Percentiles rank a stretch among this genome's conserved stretches.
These are phyloP conservation scores for Vidua macroura DNA, from an alignment of 2,113 vertebrate species.

Conservation along the genomic window DNA sequence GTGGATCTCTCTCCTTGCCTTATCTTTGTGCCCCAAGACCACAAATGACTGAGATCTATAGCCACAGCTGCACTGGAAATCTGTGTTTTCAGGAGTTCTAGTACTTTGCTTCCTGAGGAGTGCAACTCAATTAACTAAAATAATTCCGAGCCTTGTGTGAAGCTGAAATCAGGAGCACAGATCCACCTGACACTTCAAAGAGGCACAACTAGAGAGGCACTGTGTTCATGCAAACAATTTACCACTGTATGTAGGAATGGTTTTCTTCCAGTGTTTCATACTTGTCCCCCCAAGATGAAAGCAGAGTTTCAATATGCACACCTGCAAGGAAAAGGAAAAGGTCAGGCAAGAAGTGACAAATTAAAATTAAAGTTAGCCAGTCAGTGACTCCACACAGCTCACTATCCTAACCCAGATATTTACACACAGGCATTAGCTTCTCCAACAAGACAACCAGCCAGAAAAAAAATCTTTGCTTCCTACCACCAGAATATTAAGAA, in stretches of 20 bases:
- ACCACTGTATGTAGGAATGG: constrained; percentile 98
- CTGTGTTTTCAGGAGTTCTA: not conserved
- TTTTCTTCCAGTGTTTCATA: constrained; percentile 88
- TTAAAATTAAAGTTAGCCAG: not conserved
- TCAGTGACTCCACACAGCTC: not conserved
- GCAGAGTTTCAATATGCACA: constrained; percentile 81
- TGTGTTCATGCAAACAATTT: not conserved
- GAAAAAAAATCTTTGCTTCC: fast-evolving
- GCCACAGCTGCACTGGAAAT: not conserved
- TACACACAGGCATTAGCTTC: not conserved
- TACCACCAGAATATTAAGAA: not conserved
- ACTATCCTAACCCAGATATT: not conserved
- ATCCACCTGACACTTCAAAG: not conserved
- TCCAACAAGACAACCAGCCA: not conserved
- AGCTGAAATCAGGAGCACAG: not conserved
- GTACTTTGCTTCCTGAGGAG: not conserved
- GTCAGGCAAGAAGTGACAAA: not conserved
- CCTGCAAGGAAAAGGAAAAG: constrained; percentile 66
- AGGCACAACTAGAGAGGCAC: not conserved
- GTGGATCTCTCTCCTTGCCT: not conserved
- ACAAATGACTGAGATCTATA: not conserved
- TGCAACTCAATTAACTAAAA: not conserved
- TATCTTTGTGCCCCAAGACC: not conserved
- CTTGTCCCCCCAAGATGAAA: constrained; percentile 84
- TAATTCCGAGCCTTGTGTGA: not conserved